Percentiles rank a stretch among this genome's conserved stretches.
Conservation (phyloP, 2,113 vertebrate genomes). For the Phycodurus eques region DNA sequence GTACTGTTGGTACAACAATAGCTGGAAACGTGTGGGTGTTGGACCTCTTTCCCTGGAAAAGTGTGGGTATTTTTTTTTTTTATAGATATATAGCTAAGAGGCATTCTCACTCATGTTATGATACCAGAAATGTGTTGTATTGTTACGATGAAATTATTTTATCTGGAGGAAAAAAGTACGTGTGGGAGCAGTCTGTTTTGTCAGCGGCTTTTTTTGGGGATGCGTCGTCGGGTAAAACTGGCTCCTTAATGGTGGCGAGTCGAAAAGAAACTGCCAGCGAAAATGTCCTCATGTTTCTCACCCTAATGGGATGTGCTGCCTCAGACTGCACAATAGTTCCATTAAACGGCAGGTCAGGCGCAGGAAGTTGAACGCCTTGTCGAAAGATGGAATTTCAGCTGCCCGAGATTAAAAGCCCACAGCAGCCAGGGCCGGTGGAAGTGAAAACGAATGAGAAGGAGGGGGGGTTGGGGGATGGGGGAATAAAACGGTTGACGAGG, state of each 20-base stretch:
- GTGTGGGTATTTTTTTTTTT: no score
- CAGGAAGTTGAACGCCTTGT: slow-evolving; percentile 52
- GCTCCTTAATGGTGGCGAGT: slow-evolving; percentile 19
- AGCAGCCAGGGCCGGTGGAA: slow-evolving; percentile 46
- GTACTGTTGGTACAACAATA: no score
- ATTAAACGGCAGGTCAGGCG: slow-evolving; percentile 69
- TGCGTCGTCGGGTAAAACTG: slow-evolving; percentile 1
- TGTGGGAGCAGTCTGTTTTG: no score
- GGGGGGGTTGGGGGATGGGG: background rate
- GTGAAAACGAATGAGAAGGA: slow-evolving; percentile 45
- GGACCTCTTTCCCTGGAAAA: no score
- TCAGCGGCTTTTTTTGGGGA: background rate
- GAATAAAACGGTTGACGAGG: slow-evolving; percentile 29
- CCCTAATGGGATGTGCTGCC: slow-evolving; percentile 62
- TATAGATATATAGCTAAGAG: no score
- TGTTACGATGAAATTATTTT: no score
- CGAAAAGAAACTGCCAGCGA: slow-evolving; percentile 28
- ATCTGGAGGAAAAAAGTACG: no score
- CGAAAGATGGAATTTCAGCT: slow-evolving; percentile 69
- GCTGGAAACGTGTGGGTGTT: no score
- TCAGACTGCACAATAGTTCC: slow-evolving; percentile 68
- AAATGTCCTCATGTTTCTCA: slow-evolving; percentile 36
- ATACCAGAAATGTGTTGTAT: no score
- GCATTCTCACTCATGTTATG: no score
- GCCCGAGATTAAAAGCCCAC: slow-evolving; percentile 67